These are phyloP conservation scores for Griposia aprilina DNA, from an alignment of 2,888 invertebrate species.

Conservation along the genomic window DNA sequence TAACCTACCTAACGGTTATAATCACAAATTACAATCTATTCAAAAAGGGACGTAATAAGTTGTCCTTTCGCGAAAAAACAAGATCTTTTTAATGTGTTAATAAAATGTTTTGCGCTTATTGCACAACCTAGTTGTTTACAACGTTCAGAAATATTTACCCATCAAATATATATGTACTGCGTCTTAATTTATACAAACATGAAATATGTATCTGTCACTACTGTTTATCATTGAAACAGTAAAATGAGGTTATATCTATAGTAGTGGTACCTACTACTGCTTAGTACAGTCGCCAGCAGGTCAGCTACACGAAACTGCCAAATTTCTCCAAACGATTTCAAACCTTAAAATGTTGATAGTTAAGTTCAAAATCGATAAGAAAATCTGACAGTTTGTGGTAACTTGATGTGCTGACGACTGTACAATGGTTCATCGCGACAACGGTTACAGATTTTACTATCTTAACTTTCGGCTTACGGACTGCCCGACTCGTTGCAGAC, in stretches of 20 bases:
- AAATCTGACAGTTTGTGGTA: too few relatives aligned
- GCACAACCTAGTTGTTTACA: slow-evolving; percentile 24
- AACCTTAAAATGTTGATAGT: too few relatives aligned
- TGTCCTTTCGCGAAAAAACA: not conserved
- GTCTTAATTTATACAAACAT: not conserved
- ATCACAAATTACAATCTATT: slow-evolving; percentile 22
- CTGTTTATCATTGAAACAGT: not conserved
- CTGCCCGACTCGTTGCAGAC: not conserved
- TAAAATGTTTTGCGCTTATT: slow-evolving; percentile 4
- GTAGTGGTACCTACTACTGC: too few relatives aligned
- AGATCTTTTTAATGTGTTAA: not conserved
- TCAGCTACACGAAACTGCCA: too few relatives aligned
- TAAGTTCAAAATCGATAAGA: too few relatives aligned
- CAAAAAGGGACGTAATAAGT: not conserved
- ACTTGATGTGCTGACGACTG: too few relatives aligned
- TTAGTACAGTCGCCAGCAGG: too few relatives aligned
- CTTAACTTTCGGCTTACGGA: not conserved
- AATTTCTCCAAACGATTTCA: too few relatives aligned
- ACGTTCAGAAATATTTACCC: not conserved
- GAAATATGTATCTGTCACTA: not conserved
- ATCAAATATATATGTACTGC: not conserved
- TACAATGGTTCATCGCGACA: not conserved
- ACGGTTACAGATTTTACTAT: not conserved
- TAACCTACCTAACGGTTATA: not conserved
- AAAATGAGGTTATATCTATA: too few relatives aligned